Percentiles rank a stretch among this genome's conserved stretches.
Evolutionary conservation across 2,113 vertebrate species (phyloP).

Genomic region (Phycodurus eques): DNA sequence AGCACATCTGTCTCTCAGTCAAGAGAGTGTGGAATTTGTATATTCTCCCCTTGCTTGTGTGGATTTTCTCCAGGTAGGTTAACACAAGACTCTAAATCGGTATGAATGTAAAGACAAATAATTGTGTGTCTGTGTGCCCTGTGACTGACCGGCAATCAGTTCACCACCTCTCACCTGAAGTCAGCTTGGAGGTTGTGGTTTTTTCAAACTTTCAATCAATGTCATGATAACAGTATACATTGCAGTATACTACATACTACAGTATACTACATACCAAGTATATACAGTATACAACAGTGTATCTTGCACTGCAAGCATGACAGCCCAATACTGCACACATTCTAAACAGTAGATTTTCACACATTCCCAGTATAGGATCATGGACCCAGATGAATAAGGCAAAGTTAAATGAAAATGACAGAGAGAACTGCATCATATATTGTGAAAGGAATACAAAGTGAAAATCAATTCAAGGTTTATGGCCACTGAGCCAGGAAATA

Average conservation of each 20-base stretch:
- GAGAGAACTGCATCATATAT: conserved; percentile 34
- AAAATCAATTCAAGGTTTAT: conserved; percentile 59
- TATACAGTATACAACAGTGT: background rate
- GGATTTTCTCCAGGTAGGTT: too few relatives aligned
- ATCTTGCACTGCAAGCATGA: background rate
- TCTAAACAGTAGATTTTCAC: too few relatives aligned
- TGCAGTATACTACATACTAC: too few relatives aligned
- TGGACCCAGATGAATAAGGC: conserved; percentile 27
- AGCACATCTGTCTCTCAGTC: too few relatives aligned
- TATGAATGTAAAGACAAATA: too few relatives aligned
- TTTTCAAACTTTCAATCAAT: too few relatives aligned
- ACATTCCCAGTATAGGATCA: background rate
- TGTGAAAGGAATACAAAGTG: conserved; percentile 43
- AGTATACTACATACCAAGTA: background rate
- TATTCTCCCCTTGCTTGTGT: too few relatives aligned
- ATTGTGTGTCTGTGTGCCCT: background rate
- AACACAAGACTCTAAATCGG: too few relatives aligned
- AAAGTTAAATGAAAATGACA: conserved; percentile 30
- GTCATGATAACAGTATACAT: too few relatives aligned
- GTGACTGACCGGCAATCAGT: background rate
- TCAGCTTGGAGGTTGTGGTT: background rate
- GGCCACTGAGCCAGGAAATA: conserved; percentile 42
- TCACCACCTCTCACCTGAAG: background rate
- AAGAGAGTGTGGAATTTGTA: too few relatives aligned
- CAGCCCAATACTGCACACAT: background rate